Conservation (phyloP, 2,113 vertebrate genomes). For the Camelus bactrianus region DNA sequence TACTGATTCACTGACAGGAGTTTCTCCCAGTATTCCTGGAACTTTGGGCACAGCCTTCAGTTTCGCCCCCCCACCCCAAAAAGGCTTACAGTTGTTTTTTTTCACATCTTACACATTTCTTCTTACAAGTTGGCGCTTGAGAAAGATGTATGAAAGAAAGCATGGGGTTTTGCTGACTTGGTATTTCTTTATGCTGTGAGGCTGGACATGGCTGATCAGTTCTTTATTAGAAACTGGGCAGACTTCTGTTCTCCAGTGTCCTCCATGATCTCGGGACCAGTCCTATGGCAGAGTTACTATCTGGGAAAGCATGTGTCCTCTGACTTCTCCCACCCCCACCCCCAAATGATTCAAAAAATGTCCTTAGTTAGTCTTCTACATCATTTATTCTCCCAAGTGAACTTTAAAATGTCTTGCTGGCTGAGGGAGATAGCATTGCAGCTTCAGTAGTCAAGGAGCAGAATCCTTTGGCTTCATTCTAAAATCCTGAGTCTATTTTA, state of each 20-base stretch:
- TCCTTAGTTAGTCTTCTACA: neutral
- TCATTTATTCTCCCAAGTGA: neutral
- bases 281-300: neutral
- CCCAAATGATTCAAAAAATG: neutral
- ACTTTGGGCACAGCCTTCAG: neutral
- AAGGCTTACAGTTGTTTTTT: neutral
- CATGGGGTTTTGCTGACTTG: neutral
- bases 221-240: neutral
- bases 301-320: neutral
- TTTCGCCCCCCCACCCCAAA: neutral
- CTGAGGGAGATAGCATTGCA: neutral
- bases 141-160: neutral
- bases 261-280: neutral
- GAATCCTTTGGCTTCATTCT: neutral
- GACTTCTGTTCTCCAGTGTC: neutral
- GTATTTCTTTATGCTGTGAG: neutral
- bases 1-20: neutral
- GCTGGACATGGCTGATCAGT: neutral
- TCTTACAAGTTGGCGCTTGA: neutral
- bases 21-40: neutral
- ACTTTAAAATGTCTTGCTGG: neutral
- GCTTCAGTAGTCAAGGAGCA: neutral
- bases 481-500: conserved; percentile 50
- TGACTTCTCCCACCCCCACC: neutral
- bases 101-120: neutral